Evolutionary conservation across 2,888 invertebrate genomes (phyloP).

Genomic region (Rhodophaea formosa): DNA sequence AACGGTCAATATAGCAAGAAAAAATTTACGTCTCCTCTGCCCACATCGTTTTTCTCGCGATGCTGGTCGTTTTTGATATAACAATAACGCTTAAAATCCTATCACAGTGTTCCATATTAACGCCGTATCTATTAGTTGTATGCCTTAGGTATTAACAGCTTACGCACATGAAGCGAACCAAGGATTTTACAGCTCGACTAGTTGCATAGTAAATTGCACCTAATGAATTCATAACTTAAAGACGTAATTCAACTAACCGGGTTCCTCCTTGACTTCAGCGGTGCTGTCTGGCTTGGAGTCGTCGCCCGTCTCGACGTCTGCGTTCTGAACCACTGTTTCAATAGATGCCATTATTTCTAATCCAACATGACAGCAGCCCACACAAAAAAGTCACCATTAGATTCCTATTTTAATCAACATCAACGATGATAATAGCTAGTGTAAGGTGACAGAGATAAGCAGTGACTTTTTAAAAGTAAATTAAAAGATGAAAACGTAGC

Average conservation of each 20-base stretch:
- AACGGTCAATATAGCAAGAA: too few species aligned
- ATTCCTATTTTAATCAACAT: conserved; percentile 37
- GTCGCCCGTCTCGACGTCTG: conserved; percentile 83
- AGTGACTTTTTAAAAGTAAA: neutral
- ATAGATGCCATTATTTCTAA: conserved; percentile 91
- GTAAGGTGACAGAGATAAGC: neutral
- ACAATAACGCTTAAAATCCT: too few species aligned
- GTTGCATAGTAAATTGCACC: too few species aligned
- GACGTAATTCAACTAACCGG: conserved; percentile 54
- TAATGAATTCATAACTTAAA: too few species aligned
- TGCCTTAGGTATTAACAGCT: too few species aligned
- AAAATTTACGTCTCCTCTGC: too few species aligned
- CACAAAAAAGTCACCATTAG: conserved; percentile 71
- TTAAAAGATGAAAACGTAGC: neutral
- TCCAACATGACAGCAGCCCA: conserved; percentile 72
- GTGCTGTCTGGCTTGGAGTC: conserved; percentile 84
- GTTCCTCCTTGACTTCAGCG: conserved; percentile 86
- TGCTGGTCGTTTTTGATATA: too few species aligned
- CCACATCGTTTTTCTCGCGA: too few species aligned
- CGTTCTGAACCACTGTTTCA: conserved; percentile 90
- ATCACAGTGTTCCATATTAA: too few species aligned
- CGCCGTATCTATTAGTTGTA: too few species aligned
- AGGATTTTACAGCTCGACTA: too few species aligned
- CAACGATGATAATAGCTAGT: neutral
- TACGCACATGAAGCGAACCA: too few species aligned